Percentiles rank a stretch among this genome's conserved stretches.
Evolutionary conservation across 2,113 vertebrate genomes (phyloP).

Genomic region (Elgaria multicarinata): DNA sequence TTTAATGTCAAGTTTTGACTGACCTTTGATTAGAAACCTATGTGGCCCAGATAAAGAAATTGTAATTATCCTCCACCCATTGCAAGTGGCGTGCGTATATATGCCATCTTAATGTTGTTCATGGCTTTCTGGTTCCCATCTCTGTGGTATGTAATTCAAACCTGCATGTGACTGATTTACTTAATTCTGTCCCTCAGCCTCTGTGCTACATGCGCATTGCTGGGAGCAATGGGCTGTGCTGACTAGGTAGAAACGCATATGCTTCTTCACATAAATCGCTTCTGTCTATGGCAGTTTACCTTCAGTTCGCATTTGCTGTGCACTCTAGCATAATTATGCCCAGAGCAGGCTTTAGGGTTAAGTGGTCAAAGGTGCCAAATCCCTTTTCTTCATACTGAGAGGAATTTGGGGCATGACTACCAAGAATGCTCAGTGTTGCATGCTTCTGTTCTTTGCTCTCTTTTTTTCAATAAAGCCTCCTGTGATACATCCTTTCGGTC

Average conservation of each 20-base stretch:
- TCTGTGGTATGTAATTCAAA: background rate
- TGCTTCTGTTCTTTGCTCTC: background rate
- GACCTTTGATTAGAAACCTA: background rate
- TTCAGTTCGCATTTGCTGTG: background rate
- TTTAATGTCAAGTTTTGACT: background rate
- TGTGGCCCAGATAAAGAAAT: background rate
- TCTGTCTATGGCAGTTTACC: background rate
- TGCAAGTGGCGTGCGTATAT: background rate
- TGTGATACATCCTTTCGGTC: background rate
- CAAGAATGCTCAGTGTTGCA: background rate
- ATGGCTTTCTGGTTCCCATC: conserved; percentile 8
- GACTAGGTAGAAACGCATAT: background rate
- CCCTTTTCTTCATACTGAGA: background rate
- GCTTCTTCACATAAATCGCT: conserved; percentile 17
- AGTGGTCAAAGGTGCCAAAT: background rate
- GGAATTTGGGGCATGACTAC: background rate
- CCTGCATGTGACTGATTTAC: background rate
- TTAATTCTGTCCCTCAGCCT: background rate
- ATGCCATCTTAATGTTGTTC: background rate
- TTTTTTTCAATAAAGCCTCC: background rate
- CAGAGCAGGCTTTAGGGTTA: conserved; percentile 15
- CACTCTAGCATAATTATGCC: conserved; percentile 7
- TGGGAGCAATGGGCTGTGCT: background rate
- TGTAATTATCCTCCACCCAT: background rate
- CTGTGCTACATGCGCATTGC: background rate